Base-by-base conservation (phyloP, 2,797 vertebrate species). In the Darevskia nairensis region DNA sequence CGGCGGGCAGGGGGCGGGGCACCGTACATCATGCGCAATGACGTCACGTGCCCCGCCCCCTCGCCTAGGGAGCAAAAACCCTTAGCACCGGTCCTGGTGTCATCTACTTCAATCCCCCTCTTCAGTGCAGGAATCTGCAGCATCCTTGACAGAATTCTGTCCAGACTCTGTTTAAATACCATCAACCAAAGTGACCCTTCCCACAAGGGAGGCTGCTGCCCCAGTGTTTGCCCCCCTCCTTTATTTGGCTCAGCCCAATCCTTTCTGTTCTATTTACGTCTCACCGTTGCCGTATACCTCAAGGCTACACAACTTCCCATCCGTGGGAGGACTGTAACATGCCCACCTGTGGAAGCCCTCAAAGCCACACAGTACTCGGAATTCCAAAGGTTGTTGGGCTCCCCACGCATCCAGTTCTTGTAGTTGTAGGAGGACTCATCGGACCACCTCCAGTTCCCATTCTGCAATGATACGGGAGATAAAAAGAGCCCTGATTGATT, bases 341-440 rank as follows among this genome's bases (percentile, higher is more conserved):
- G 77, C 50, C n/a, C 21, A 87, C 79, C 78, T 87, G 79, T 23
- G 0, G 50, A 25, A 2, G 69, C 46, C 39, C 35, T 32, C 23
- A 87, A 27, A 44, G 69, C 72, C 44, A 78, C 86, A 15, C 86
- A 88, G 19, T 75, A 76, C 13, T 87, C 55, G 3, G 55, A 46
- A 9, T 82, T 87, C 71, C 55, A 46, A 29, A 46, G 50, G 25
- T 46, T 82, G 69, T 82, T 75, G 74, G 86, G 86, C 15, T 83
- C 59, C 11, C n/a, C 23, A 1, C 0, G 1, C 39, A 69, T 39
- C 86, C 86, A 83, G 41, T 27, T 21, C 25, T 59, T 77, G 61
- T 83, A 83, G 25, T 83, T 88, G 27, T 68, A 88, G 10, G 19
- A 29, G 6, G 86, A 83, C 29, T 41, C 86, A n/a, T 83, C 86